Percentiles rank a stretch among this genome's conserved stretches.
Evolutionary conservation across 2,797 vertebrate genomes (phyloP).

Genomic region (Corythornis leucogaster): DNA sequence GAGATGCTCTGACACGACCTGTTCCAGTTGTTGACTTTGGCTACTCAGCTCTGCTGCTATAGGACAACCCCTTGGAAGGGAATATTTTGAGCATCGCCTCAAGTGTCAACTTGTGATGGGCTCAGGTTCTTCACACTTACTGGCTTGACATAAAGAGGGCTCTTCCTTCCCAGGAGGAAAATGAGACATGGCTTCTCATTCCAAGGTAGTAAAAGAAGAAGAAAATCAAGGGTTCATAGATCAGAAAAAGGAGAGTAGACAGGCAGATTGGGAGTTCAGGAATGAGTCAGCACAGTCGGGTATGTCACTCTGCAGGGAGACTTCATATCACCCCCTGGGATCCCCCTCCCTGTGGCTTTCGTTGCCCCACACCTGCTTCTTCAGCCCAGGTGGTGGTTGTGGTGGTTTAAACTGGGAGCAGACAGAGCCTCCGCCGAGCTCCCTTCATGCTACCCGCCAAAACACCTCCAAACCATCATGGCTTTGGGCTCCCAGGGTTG

Average conservation of each 20-base stretch:
- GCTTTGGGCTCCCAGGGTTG: background rate
- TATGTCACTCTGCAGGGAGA: background rate
- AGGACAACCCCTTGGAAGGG: accelerated
- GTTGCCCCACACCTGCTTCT: background rate
- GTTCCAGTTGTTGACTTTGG: background rate
- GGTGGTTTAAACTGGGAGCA: background rate
- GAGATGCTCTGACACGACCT: background rate
- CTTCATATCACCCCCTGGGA: background rate
- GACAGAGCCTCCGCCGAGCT: background rate
- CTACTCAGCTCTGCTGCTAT: background rate
- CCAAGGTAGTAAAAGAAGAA: background rate
- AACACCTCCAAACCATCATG: accelerated
- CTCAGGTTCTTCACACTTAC: background rate
- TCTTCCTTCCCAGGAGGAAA: background rate
- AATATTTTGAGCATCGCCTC: background rate
- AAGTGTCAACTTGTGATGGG: accelerated
- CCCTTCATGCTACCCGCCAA: background rate
- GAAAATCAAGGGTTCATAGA: background rate
- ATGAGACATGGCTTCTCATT: background rate
- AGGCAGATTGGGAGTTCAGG: background rate
- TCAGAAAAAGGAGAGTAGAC: background rate
- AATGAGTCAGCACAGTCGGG: background rate
- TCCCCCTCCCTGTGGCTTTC: background rate
- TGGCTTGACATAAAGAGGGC: background rate
- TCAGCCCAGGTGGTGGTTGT: background rate